A percentile compares a stretch with the other conserved stretches of the same genome.
Conservation (phyloP, 2,113 vertebrate species). For the Carassius auratus region DNA sequence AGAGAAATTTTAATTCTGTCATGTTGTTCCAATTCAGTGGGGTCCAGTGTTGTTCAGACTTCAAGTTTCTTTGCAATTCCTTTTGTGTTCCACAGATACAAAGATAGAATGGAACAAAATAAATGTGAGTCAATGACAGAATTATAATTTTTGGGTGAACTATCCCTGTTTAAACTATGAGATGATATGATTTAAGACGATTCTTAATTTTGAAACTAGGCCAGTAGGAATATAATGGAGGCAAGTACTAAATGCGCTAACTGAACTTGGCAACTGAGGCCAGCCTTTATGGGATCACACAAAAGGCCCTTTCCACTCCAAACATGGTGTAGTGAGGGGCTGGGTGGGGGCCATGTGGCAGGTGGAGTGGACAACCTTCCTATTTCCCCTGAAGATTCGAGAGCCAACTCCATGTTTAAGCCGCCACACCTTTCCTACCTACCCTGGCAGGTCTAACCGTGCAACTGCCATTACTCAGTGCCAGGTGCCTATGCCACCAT, state of each 20-base stretch:
- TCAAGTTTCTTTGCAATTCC: not conserved
- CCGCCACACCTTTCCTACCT: conserved; percentile 9
- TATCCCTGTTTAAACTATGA: not conserved
- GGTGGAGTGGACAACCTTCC: conserved; percentile 61
- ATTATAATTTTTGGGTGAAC: not conserved
- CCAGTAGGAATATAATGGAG: not conserved
- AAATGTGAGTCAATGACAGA: not conserved
- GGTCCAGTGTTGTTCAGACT: not conserved
- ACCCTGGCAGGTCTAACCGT: conserved; percentile 7
- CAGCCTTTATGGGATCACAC: conserved; percentile 31
- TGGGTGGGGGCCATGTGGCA: conserved; percentile 68
- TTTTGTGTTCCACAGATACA: not conserved
- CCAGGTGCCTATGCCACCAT: conserved; percentile 53
- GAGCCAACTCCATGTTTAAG: conserved; percentile 32
- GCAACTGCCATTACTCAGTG: conserved; percentile 68
- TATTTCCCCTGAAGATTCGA: conserved; percentile 4
- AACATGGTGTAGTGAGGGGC: conserved; percentile 62
- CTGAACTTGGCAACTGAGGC: conserved; percentile 6
- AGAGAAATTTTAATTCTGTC: not conserved
- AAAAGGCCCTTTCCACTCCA: conserved; percentile 50
- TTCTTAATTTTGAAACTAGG: not conserved
- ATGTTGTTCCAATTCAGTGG: not conserved
- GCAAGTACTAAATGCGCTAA: not conserved
- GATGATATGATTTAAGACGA: not conserved
- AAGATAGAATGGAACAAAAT: not conserved